phyloP scores from a whole-genome alignment of 2,113 vertebrate species.

The Talpa occidentalis region DNA sequence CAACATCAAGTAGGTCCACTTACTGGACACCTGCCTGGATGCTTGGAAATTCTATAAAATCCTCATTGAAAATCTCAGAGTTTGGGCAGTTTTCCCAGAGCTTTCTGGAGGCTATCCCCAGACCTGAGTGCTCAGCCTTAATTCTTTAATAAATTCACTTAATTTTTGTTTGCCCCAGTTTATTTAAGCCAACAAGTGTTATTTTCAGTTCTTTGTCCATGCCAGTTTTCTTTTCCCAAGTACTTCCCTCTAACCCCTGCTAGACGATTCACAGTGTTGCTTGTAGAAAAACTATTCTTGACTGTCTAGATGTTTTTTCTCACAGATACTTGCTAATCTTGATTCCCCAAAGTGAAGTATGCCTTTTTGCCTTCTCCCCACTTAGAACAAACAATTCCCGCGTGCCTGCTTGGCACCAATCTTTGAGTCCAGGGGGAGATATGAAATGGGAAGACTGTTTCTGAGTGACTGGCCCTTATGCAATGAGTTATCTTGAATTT shows the following conservation, averaged over 20 bases:
- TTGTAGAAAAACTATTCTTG: background rate
- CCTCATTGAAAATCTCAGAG: too few relatives aligned
- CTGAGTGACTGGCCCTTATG: background rate
- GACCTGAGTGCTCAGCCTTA: too few relatives aligned
- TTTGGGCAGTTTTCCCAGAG: too few relatives aligned
- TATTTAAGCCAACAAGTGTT: background rate
- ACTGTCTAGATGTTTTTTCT: background rate
- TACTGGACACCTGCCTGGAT: too few relatives aligned
- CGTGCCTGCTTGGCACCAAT: too few relatives aligned
- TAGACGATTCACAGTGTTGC: background rate
- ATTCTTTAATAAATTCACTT: too few relatives aligned
- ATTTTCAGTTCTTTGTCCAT: background rate
- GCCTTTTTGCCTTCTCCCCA: background rate
- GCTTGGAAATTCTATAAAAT: too few relatives aligned
- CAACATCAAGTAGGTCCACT: too few relatives aligned
- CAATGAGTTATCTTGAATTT: background rate
- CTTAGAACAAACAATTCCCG: background rate
- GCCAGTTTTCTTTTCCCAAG: background rate
- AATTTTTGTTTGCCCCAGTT: too few relatives aligned
- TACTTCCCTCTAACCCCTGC: background rate
- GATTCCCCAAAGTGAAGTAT: background rate
- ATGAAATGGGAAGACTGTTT: background rate
- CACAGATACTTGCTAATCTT: too few relatives aligned
- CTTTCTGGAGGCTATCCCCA: too few relatives aligned
- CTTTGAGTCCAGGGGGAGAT: background rate